These are phyloP conservation scores for Myopa testacea DNA, from an alignment of 2,888 invertebrate species.

Conservation along the genomic window DNA sequence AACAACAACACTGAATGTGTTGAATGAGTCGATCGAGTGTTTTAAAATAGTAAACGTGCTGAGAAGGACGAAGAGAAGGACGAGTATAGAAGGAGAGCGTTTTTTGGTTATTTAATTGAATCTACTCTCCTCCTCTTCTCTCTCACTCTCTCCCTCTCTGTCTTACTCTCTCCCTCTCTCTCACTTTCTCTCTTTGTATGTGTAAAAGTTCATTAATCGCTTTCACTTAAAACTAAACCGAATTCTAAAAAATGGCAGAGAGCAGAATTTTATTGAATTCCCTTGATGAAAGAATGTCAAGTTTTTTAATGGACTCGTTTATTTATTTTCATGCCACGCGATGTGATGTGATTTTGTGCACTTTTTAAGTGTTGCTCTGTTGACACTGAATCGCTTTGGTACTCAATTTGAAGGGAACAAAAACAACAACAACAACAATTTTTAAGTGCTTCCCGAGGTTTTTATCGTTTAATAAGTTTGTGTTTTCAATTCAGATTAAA, in stretches of 20 bases:
- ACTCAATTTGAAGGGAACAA: neutral
- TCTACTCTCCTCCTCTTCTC: too few relatives aligned
- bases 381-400: neutral
- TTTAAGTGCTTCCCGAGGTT: too few relatives aligned
- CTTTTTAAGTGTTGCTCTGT: neutral
- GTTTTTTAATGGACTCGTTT: neutral
- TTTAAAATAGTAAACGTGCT: neutral
- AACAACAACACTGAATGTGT: neutral
- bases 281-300: conserved; percentile 27
- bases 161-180: too few relatives aligned
- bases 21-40: neutral
- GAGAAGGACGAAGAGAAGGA: too few relatives aligned
- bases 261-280: conserved; percentile 34
- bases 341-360: neutral
- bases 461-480: too few relatives aligned
- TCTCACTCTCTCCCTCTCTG: too few relatives aligned
- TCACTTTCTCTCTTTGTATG: neutral
- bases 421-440: too few relatives aligned
- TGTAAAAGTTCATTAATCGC: conserved; percentile 33
- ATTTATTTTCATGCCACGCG: neutral
- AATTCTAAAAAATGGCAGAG: neutral
- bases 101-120: too few relatives aligned
- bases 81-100: too few relatives aligned
- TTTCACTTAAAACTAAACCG: conserved; percentile 35
- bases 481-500: too few relatives aligned